Conservation (phyloP, 2,888 invertebrate species). For the Conomelus anceps region DNA sequence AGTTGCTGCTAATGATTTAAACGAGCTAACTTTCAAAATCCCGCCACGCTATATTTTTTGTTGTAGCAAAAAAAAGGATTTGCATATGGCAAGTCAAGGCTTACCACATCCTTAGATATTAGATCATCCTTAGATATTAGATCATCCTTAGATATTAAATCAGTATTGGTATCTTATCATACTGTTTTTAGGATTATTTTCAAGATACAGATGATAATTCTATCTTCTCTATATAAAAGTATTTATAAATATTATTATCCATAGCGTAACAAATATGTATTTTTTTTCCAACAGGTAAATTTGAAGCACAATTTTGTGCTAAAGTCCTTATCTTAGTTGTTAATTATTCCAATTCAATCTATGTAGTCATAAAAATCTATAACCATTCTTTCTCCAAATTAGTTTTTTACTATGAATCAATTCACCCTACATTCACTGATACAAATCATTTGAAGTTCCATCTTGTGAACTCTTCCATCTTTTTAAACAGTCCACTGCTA, state of each 20-base stretch:
- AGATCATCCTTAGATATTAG: too few species aligned
- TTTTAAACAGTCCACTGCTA: background rate
- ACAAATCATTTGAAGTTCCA: background rate
- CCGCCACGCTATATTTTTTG: too few species aligned
- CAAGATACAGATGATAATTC: too few species aligned
- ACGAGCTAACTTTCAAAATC: background rate
- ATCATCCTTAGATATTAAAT: too few species aligned
- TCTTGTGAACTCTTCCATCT: too few species aligned
- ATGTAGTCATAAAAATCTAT: background rate
- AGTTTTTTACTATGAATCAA: background rate
- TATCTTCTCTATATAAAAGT: background rate
- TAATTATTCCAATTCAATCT: background rate
- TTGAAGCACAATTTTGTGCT: background rate
- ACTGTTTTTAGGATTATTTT: too few species aligned
- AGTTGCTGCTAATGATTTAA: background rate
- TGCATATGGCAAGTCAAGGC: too few species aligned
- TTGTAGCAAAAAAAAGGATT: too few species aligned
- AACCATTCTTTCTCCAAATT: background rate
- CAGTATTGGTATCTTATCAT: too few species aligned
- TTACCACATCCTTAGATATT: too few species aligned
- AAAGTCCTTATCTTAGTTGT: background rate
- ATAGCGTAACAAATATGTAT: background rate
- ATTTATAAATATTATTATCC: background rate
- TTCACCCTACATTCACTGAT: background rate
- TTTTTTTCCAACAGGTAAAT: background rate